Evolutionary conservation across 1,140 invertebrate genomes (phyloP), one percentile per base, ranked within the genome.

Genomic region (Bradynema listronoti): DNA sequence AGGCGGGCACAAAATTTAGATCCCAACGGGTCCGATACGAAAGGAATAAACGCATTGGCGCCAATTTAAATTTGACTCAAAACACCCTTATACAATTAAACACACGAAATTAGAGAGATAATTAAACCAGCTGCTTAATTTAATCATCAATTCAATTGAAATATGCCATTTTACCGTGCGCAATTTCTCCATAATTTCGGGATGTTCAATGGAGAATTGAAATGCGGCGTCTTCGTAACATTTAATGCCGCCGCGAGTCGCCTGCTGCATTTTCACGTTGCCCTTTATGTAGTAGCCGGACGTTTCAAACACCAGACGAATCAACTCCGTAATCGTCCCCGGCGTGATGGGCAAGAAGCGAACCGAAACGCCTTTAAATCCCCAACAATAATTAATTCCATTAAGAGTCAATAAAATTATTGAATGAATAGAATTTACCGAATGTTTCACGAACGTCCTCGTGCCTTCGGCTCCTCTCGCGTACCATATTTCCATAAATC

Each of bases 181-280:
- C 14, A 65, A 39, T 32, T 58, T 49, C 52, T 65, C 43, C 29
- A 50, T 22, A 2, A 67, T 30, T 14, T 33, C 53, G 16, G 33
- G 22, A 41, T 65, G 32, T 2, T 70, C 19, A 14, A 27, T 7
- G 4, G 32, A n/a, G 36, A 68, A 59, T 4, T 16, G 14, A 66
- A 41, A 65, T 0, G 41, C 63, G 29, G 47, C 65, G 46, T 65
- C 63, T 14, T 68, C 64, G 27, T 34, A 65, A 30, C 63, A 65
- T 14, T 67, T 52, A 27, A 66, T 59, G 14, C n/a, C 39, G 6
- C 63, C 63, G 9, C 63, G 54, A n/a, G 32, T 36, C 43, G 47
- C 30, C 22, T 63, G 65, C 19, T 45, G 32, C 16, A 5, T 6
- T n/a, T 33, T 22, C 1, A 11, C 22, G 1, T 0, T 7, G 5